Base-by-base conservation (phyloP, 2,113 vertebrate species). In the Miniopterus natalensis region DNA sequence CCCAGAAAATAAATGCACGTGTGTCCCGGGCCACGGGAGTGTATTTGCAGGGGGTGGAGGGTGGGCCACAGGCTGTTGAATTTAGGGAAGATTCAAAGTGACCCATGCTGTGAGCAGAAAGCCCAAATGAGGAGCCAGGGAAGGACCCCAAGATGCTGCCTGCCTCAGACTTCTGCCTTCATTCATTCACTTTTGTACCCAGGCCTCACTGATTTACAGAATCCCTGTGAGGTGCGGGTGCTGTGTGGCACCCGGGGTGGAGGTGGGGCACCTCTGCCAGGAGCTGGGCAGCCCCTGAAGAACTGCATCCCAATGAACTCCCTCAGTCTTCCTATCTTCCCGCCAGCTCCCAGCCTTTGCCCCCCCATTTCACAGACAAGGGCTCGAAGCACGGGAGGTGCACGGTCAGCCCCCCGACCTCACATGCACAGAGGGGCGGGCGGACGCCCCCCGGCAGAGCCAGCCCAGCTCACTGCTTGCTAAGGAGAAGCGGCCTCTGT, bases 321-420 rank as follows among this genome's bases (percentile, higher is more conserved):
- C 71, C 51, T 11, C 59, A 4, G 14, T 9, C 10, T 1, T 11
- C 20, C 55, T 31, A 6, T 7, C 13, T 2, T 36, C 23, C 31
- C 3, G 1, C 8, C 47, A 3, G n/a, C 25, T 8, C 70, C 61
- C 36, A 1, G 18, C 42, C 23, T 21, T 1, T 9, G 29, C 53
- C 61, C 31, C 21, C 25, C 15, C 47, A 23, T 18, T 51, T 45
- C n/a, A 4, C 13, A 21, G 92, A 17, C 3, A n/a, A 6, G 27
- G 17, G 31, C 12, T 5, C 1, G 0, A 40, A 40, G 25, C 14
- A 0, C 40, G 8, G 8, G 40, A 11, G 61, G 6, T 2, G 0
- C 0, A 0, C 1, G 20, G 13, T 0, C 27, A 42, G n/a, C 29
- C 25, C 0, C 1, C 0, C 6, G 2, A 6, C 15, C 21, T 36